phyloP scores from a whole-genome alignment of 2,113 vertebrate species.

The Macroglossus sobrinus region DNA sequence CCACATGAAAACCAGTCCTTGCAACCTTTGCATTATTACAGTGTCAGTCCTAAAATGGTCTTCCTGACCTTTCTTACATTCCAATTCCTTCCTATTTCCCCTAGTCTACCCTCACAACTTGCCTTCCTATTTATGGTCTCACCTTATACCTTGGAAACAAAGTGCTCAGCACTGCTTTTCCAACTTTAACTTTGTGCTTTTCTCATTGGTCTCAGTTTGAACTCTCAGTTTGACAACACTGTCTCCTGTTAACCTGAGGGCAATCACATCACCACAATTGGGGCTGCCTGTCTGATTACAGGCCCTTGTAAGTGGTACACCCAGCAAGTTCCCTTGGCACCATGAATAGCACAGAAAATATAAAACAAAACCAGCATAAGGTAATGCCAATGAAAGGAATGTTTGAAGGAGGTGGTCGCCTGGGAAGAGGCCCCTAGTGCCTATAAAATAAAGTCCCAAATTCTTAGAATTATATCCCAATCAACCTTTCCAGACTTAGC shows the following conservation, averaged over 20 bases:
- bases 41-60: not conserved
- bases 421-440: not conserved
- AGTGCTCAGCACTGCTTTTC: not conserved
- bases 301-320: not conserved
- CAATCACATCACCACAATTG: not conserved
- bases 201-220: not conserved
- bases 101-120: not conserved
- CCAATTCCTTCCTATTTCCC: not conserved
- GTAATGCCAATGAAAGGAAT: not conserved
- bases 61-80: not conserved
- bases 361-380: not conserved
- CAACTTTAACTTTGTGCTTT: not conserved
- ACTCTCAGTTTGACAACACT: not conserved
- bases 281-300: not conserved
- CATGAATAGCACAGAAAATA: not conserved
- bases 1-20: not conserved
- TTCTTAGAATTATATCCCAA: not conserved
- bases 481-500: not conserved
- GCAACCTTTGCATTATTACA: not conserved
- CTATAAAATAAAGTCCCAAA: not conserved
- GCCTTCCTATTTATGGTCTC: not conserved
- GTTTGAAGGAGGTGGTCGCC: not conserved
- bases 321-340: not conserved
- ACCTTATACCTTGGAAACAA: not conserved
- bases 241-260: not conserved